phyloP scores from a whole-genome alignment of 2,797 vertebrate species.

The Labeo calbasu region DNA sequence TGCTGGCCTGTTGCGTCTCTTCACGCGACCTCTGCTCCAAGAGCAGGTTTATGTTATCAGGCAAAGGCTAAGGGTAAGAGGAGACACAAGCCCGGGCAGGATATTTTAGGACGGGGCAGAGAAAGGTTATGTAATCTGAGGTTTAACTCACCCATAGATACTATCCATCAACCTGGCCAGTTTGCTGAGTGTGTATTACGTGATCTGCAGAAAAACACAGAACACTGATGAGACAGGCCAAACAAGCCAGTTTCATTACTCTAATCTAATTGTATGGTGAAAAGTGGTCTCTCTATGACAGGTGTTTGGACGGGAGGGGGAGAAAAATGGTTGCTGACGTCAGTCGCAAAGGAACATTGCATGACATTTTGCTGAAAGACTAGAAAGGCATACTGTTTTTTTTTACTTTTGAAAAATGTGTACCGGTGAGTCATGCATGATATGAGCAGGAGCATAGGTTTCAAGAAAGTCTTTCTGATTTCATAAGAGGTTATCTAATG shows the following conservation, averaged over 20 bases:
- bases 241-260: neutral
- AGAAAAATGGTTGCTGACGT: too few relatives aligned
- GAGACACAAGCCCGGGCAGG: constrained; percentile 6
- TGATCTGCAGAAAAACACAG: neutral
- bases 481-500: constrained; percentile 56
- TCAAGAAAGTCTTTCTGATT: constrained; percentile 2
- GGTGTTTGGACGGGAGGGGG: too few relatives aligned
- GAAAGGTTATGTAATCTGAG: constrained; percentile 65
- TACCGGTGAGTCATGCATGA: neutral
- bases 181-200: constrained; percentile 13
- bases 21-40: neutral
- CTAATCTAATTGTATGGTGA: neutral
- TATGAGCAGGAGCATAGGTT: neutral
- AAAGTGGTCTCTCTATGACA: neutral
- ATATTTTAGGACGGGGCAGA: constrained; percentile 60
- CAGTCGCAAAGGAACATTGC: too few relatives aligned
- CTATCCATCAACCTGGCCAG: constrained; percentile 30
- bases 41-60: neutral
- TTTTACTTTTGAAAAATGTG: neutral
- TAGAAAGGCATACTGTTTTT: neutral
- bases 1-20: constrained; percentile 3
- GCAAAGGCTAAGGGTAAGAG: constrained; percentile 36
- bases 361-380: neutral
- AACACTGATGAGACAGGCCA: neutral
- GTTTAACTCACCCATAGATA: constrained; percentile 30